Conservation (phyloP, 1,140 invertebrate species). For the Uloborus diversus region DNA sequence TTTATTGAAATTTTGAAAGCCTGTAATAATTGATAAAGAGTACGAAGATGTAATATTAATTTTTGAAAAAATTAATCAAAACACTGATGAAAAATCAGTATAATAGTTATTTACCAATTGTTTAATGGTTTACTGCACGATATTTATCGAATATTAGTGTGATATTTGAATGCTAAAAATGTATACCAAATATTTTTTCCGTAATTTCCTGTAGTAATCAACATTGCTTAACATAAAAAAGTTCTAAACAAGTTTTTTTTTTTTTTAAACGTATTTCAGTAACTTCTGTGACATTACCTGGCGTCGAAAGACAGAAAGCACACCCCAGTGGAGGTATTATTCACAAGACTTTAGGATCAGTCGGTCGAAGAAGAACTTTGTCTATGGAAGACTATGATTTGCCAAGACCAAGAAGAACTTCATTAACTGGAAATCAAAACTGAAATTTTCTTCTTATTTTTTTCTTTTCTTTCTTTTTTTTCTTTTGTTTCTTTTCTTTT, state of each 20-base stretch:
- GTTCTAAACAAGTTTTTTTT: neutral
- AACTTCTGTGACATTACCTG: slow-evolving; percentile 60
- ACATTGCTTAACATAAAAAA: no score
- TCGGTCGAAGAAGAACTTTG: slow-evolving; percentile 60
- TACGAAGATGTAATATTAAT: no score
- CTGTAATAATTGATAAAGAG: no score
- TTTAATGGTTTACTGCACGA: no score
- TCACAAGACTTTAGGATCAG: slow-evolving; percentile 55
- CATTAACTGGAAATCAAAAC: slow-evolving; percentile 37
- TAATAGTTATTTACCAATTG: no score
- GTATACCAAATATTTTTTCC: no score
- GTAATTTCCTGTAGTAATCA: no score
- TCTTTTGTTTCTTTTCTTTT: neutral
- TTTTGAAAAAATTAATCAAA: no score
- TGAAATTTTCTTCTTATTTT: slow-evolving; percentile 6
- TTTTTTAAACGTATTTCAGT: slow-evolving; percentile 45
- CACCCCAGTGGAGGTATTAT: slow-evolving; percentile 19
- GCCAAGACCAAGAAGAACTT: slow-evolving; percentile 51
- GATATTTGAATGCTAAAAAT: no score
- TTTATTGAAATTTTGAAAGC: no score
- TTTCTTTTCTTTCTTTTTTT: slow-evolving; percentile 9
- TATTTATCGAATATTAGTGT: no score
- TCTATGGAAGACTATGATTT: slow-evolving; percentile 61
- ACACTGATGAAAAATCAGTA: no score
- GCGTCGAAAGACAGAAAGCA: slow-evolving; percentile 57